Evolutionary conservation across 2,797 vertebrate species (phyloP).

Genomic region (Characodon lateralis): DNA sequence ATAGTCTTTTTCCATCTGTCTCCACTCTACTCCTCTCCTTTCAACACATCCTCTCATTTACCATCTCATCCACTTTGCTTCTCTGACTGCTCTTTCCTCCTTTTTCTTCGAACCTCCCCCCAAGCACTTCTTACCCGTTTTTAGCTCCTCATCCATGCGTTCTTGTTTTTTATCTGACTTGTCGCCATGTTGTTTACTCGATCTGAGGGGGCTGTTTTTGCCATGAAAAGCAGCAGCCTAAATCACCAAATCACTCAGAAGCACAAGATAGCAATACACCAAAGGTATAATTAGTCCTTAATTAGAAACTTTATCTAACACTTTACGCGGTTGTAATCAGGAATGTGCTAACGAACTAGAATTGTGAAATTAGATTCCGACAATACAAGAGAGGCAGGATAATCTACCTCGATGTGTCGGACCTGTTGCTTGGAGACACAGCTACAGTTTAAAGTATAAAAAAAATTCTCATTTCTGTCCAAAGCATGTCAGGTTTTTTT

Average conservation of each 20-base stretch:
- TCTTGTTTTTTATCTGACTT: slow-evolving; percentile 49
- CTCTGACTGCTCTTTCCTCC: slow-evolving; percentile 18
- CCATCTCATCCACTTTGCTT: slow-evolving; percentile 26
- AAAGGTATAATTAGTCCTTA: slow-evolving; percentile 77
- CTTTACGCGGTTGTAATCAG: slow-evolving; percentile 60
- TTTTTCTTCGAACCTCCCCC: slow-evolving; percentile 18
- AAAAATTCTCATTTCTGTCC: slow-evolving; percentile 49
- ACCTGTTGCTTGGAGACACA: slow-evolving; percentile 63
- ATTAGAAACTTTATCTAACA: slow-evolving; percentile 77
- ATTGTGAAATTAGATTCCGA: slow-evolving; percentile 66
- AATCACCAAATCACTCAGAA: slow-evolving; percentile 69
- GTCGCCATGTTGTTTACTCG: slow-evolving; percentile 63
- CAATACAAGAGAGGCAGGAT: slow-evolving; percentile 52
- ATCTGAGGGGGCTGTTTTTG: slow-evolving; percentile 52
- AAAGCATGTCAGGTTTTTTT: slow-evolving; percentile 35
- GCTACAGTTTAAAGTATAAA: slow-evolving; percentile 47
- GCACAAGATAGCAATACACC: slow-evolving; percentile 61
- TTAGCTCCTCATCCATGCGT: slow-evolving; percentile 16
- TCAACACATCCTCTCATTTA: slow-evolving; percentile 23
- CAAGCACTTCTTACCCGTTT: slow-evolving; percentile 17
- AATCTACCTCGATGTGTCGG: slow-evolving; percentile 46
- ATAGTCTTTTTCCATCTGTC: slow-evolving; percentile 28
- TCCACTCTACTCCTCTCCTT: slow-evolving; percentile 15
- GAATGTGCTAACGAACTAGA: slow-evolving; percentile 62
- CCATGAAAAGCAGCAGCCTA: slow-evolving; percentile 54